Percentiles rank a stretch among this genome's conserved stretches.
Evolutionary conservation across 2,113 vertebrate species (phyloP).

Genomic region (Oryzias celebensis): DNA sequence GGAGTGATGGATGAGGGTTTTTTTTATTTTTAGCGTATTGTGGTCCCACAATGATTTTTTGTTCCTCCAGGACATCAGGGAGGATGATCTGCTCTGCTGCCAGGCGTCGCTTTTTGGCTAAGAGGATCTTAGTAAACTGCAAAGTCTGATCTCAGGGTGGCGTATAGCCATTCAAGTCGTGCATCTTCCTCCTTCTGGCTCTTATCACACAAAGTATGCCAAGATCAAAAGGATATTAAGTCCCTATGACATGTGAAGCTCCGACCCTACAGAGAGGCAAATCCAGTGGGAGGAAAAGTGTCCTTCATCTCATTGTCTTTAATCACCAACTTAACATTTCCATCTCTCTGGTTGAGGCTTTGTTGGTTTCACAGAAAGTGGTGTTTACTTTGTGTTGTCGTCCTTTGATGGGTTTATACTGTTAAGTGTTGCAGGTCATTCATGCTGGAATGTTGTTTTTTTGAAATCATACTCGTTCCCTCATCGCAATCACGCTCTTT

Average conservation of each 20-base stretch:
- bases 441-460: slow-evolving; percentile 11
- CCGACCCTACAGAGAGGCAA: slow-evolving; percentile 26
- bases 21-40: slow-evolving; percentile 25
- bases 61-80: slow-evolving; percentile 56
- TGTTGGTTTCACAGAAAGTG: slow-evolving; percentile 16
- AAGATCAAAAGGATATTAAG: slow-evolving; percentile 62
- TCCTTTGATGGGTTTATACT: slow-evolving; percentile 23
- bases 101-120: slow-evolving; percentile 52
- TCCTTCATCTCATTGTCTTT: slow-evolving; percentile 39
- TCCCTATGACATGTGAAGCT: slow-evolving; percentile 49
- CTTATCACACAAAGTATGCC: slow-evolving; percentile 29
- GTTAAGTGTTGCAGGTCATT: not conserved
- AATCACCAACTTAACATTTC: slow-evolving; percentile 35
- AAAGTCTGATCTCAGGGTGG: slow-evolving; percentile 35
- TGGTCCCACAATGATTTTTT: slow-evolving; percentile 35
- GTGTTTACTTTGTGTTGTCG: slow-evolving; percentile 12
- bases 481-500: slow-evolving; percentile 36
- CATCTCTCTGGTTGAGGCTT: slow-evolving; percentile 24
- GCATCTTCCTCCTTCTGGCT: slow-evolving; percentile 37
- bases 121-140: slow-evolving; percentile 28
- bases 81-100: slow-evolving; percentile 51
- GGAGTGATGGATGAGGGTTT: slow-evolving; percentile 58
- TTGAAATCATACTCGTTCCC: slow-evolving; percentile 18
- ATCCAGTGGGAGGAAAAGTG: slow-evolving; percentile 14
- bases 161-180: slow-evolving; percentile 46